Conservation (phyloP, 2,797 vertebrate genomes). For the Meda fulgida region DNA sequence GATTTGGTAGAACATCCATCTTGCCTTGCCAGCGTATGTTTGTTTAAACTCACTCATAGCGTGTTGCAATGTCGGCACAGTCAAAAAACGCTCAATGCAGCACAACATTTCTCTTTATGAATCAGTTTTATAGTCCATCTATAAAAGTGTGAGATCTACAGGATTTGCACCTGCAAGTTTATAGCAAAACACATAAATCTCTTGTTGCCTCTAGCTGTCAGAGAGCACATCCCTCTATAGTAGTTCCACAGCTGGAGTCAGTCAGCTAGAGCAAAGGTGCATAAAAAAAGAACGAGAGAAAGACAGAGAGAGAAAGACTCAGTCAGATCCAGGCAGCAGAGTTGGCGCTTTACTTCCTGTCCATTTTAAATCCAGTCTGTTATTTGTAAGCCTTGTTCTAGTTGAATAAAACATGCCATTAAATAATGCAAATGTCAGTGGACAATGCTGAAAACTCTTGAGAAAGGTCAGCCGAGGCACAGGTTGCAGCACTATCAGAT, state of each 20-base stretch:
- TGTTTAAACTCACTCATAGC: slow-evolving; percentile 41
- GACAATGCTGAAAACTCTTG: slow-evolving; percentile 52
- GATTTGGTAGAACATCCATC: slow-evolving; percentile 8
- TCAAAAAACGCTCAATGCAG: slow-evolving; percentile 45
- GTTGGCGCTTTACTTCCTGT: slow-evolving; percentile 28
- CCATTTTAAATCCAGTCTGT: slow-evolving; percentile 41
- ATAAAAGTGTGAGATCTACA: slow-evolving; percentile 51
- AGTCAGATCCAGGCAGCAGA: slow-evolving; percentile 24
- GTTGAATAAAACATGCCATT: slow-evolving; percentile 60
- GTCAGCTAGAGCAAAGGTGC: slow-evolving; percentile 39
- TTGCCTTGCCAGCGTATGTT: background rate
- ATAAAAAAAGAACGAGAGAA: background rate
- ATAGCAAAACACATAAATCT: slow-evolving; percentile 62
- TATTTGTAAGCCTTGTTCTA: slow-evolving; percentile 55
- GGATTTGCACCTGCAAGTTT: slow-evolving; percentile 58
- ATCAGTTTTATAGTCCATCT: slow-evolving; percentile 55
- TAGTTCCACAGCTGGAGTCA: slow-evolving; percentile 58
- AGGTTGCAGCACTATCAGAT: slow-evolving; percentile 12
- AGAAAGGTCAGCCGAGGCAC: slow-evolving; percentile 35
- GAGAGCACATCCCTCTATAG: slow-evolving; percentile 44
- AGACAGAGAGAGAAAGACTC: slow-evolving; percentile 15
- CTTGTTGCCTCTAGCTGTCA: slow-evolving; percentile 50
- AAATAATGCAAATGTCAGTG: slow-evolving; percentile 64
- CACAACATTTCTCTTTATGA: slow-evolving; percentile 52
- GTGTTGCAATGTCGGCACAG: slow-evolving; percentile 34